A percentile compares a stretch with the other conserved stretches of the same genome.
Evolutionary conservation across 2,113 vertebrate genomes (phyloP).

Genomic region (Amia ocellicauda): DNA sequence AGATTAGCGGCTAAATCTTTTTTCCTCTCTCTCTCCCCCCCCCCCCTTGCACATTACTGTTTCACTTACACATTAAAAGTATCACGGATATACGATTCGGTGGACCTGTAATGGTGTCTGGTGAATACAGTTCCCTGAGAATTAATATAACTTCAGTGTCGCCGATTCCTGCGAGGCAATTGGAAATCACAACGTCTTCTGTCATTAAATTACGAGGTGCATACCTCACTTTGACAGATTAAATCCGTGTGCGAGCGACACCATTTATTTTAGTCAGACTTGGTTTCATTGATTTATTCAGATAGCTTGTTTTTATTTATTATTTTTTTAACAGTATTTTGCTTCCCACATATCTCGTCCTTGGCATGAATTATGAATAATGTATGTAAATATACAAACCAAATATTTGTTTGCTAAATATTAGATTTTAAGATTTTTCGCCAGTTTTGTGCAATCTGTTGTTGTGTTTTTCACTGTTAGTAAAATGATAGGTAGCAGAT

Average conservation of each 20-base stretch:
- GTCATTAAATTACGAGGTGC: conserved; percentile 55
- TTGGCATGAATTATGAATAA: too few species aligned
- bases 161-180: conserved; percentile 64
- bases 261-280: conserved; percentile 43
- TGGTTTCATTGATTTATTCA: too few species aligned
- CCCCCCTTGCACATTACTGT: conserved; percentile 39
- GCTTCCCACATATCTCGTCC: too few species aligned
- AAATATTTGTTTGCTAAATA: too few species aligned
- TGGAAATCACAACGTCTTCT: conserved; percentile 49
- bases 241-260: conserved; percentile 39
- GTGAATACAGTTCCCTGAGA: conserved; percentile 18
- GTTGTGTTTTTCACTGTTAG: too few species aligned
- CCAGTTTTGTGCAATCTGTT: too few species aligned
- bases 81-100: conserved; percentile 29
- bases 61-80: conserved; percentile 49
- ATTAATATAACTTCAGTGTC: conserved; percentile 57
- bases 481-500: too few species aligned
- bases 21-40: conserved; percentile 14
- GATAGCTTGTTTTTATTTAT: too few species aligned
- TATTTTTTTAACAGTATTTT: too few species aligned
- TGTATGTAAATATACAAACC: too few species aligned
- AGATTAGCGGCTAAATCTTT: conserved; percentile 58
- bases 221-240: conserved; percentile 57
- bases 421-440: too few species aligned
- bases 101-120: conserved; percentile 14